Conservation (phyloP, 2,113 vertebrate species). For the Corythaeola cristata region DNA sequence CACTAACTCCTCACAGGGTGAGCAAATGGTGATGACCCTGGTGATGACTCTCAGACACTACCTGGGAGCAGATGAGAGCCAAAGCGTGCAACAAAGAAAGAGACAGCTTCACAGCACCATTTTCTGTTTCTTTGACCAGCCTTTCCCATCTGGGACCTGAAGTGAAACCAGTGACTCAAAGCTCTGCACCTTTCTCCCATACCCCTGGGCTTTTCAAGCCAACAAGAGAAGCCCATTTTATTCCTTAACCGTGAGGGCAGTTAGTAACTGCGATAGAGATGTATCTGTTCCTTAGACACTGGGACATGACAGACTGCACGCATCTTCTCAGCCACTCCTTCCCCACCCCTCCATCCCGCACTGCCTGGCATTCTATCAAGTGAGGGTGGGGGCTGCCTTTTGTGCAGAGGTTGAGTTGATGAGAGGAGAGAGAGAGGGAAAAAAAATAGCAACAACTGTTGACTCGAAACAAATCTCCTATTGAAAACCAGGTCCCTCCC, state of each 20-base stretch:
- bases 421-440: background rate
- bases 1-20: background rate
- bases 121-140: background rate
- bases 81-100: background rate
- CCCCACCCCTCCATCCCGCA: background rate
- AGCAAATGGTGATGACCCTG: background rate
- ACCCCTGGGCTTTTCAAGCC: background rate
- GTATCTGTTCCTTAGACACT: background rate
- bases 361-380: constrained; percentile 44
- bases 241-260: background rate
- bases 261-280: background rate
- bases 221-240: background rate
- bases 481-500: constrained; percentile 24
- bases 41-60: background rate
- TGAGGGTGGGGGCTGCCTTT: constrained; percentile 38
- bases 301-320: background rate
- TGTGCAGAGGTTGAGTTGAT: constrained; percentile 36
- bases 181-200: background rate
- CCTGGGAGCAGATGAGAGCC: background rate
- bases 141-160: background rate
- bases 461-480: constrained; percentile 58
- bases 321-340: background rate
- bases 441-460: constrained; percentile 58
- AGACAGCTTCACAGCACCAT: background rate
- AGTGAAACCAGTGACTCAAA: background rate